Evolutionary conservation across 2,113 vertebrate species (phyloP), one percentile per base, ranked within the genome.

Genomic region (Ptyas mucosa): DNA sequence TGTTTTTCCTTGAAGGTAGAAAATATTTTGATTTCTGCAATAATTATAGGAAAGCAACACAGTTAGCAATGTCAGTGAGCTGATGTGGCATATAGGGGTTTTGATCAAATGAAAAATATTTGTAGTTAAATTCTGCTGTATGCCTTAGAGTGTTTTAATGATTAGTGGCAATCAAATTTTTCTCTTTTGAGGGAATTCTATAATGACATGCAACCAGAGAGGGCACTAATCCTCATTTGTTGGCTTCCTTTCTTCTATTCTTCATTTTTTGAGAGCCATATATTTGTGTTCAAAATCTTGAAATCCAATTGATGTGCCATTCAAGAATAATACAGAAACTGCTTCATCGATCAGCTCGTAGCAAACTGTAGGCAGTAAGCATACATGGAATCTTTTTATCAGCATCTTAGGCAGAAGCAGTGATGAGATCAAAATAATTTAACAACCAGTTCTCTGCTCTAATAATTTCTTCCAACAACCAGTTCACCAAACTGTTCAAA

Each of bases 1-100:
- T 96, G 90, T 93, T 95, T 95, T 96, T 94, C 89, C 94, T 96
- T 92, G 88, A 92, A 96, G 94, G 87, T 2, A 20, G 91, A 94
- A 96, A 96, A 94, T 94, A 52, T 89, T 96, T 96, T 96, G 85
- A 64, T 91, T 96, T 94, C 86, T 9, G 88, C 34, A 91, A 89
- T 94, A 94, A 96, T 88, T 96, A 92, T 24, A 92, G 34, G 94
- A 14, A 23, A 95, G 55, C 5, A 0, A 54, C 81, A 7, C 94
- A 69, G 88, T 93, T 89, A 92, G 34, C 15, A 26, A 85, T 89
- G 53, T 18, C 53, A 90, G 92, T 58, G 57, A 87, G 4, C 3
- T 91, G 34, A 64, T 95, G 92, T 23, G 43, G 51, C 55, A 39
- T 54, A 75, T 23, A 57, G 93, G 51, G 57, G 90, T 95, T 96